A percentile compares a stretch with the other conserved stretches of the same genome.
Evolutionary conservation across 1,140 invertebrate genomes (phyloP).

Genomic region (Ceratina calcarata): DNA sequence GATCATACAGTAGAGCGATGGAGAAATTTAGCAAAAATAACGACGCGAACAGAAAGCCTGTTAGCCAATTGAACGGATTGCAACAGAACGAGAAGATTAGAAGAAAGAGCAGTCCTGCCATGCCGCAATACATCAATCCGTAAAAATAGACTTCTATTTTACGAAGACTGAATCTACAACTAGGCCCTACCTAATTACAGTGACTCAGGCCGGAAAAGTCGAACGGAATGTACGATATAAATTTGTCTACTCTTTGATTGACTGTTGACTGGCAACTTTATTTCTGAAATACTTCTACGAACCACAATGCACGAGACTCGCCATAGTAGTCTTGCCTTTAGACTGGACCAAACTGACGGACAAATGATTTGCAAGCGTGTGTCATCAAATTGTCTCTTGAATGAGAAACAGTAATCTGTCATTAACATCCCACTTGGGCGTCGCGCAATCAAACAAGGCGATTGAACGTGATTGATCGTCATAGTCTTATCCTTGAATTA

Average conservation of each 20-base stretch:
- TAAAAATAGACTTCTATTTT: slow-evolving; percentile 47
- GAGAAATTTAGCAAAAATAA: slow-evolving; percentile 77
- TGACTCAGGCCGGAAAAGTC: slow-evolving; percentile 18
- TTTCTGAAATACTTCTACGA: background rate
- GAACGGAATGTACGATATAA: background rate
- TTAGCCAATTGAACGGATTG: slow-evolving; percentile 39
- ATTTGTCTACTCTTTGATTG: background rate
- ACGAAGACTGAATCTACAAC: slow-evolving; percentile 35
- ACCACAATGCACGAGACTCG: background rate
- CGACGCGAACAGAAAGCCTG: slow-evolving; percentile 58
- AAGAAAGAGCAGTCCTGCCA: slow-evolving; percentile 74
- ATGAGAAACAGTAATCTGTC: slow-evolving; percentile 42
- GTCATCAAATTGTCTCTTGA: slow-evolving; percentile 27
- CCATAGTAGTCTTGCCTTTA: background rate
- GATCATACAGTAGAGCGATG: slow-evolving; percentile 80
- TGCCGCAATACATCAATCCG: slow-evolving; percentile 68
- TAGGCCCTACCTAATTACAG: background rate
- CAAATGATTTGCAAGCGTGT: slow-evolving; percentile 33
- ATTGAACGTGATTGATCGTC: slow-evolving; percentile 49
- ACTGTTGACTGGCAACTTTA: background rate
- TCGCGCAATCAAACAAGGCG: slow-evolving; percentile 30
- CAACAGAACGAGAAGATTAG: slow-evolving; percentile 70
- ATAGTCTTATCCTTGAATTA: slow-evolving; percentile 49
- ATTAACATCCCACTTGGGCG: slow-evolving; percentile 54
- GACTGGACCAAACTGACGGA: slow-evolving; percentile 6